phyloP scores from a whole-genome alignment of 2,113 vertebrate genomes.

The Clupea harengus region DNA sequence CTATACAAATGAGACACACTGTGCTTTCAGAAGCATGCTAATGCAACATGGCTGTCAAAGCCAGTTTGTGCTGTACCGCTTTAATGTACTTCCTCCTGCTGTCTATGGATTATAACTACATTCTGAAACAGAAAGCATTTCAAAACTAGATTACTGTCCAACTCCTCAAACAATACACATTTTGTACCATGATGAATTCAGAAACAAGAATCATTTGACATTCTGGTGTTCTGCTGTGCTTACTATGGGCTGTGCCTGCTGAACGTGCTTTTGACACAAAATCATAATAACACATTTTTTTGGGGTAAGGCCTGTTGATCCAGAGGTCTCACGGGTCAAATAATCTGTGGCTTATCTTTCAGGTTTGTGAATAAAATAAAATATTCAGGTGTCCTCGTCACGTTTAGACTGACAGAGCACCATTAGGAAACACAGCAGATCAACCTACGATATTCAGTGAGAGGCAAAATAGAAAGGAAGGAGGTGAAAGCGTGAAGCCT shows the following conservation, averaged over 20 bases:
- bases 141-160: constrained; percentile 9
- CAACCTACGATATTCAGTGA: neutral
- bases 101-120: constrained; percentile 60
- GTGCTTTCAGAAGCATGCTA: constrained; percentile 61
- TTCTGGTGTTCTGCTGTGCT: neutral
- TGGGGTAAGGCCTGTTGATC: neutral
- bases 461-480: neutral
- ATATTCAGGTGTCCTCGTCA: neutral
- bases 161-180: neutral
- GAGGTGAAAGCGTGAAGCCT: neutral
- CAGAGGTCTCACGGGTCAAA: neutral
- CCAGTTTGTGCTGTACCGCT: constrained; percentile 53
- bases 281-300: neutral
- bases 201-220: neutral
- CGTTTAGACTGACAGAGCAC: neutral
- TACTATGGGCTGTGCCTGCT: neutral
- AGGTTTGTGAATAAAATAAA: neutral
- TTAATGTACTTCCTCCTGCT: constrained; percentile 54
- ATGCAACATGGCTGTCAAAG: constrained; percentile 42
- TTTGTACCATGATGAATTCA: neutral
- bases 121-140: constrained; percentile 60
- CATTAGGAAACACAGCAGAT: neutral
- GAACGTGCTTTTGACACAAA: neutral
- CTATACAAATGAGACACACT: constrained; percentile 22
- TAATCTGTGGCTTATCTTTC: neutral